These are phyloP conservation scores for Proales similis DNA, from an alignment of 1,140 invertebrate species.

Conservation along the genomic window DNA sequence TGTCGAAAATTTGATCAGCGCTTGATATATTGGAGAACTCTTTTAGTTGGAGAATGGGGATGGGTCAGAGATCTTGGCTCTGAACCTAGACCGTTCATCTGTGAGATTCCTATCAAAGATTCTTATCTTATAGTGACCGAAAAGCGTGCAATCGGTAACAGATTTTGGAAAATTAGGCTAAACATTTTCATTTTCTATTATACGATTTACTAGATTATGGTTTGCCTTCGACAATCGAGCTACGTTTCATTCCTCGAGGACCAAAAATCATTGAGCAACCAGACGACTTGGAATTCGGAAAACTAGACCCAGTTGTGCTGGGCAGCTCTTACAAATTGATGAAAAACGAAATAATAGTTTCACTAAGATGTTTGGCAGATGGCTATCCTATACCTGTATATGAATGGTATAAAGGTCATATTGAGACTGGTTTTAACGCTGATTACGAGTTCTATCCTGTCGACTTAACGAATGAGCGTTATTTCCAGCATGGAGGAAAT, in stretches of 20 bases:
- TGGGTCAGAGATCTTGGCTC: constrained; percentile 37
- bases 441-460: constrained; percentile 70
- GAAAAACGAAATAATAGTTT: constrained; percentile 34
- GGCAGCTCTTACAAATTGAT: constrained; percentile 33
- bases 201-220: constrained; percentile 33
- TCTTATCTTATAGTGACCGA: constrained; percentile 42
- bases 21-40: too few relatives aligned
- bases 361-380: constrained; percentile 66
- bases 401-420: constrained; percentile 46
- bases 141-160: constrained; percentile 43
- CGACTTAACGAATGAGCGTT: constrained; percentile 53
- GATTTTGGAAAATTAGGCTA: background rate
- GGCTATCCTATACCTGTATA: constrained; percentile 83
- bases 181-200: background rate
- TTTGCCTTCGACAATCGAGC: constrained; percentile 56
- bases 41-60: constrained; percentile 38
- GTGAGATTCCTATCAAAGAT: constrained; percentile 63
- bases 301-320: constrained; percentile 62
- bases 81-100: constrained; percentile 64
- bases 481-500: constrained; percentile 56
- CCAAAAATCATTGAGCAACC: constrained; percentile 81
- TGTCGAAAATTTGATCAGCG: background rate
- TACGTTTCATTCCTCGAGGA: constrained; percentile 69
- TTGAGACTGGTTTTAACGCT: constrained; percentile 54
- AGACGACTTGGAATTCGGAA: constrained; percentile 70